These are phyloP conservation scores for Thaumatotibia leucotreta DNA, from an alignment of 1,140 invertebrate genomes.

Conservation along the genomic window DNA sequence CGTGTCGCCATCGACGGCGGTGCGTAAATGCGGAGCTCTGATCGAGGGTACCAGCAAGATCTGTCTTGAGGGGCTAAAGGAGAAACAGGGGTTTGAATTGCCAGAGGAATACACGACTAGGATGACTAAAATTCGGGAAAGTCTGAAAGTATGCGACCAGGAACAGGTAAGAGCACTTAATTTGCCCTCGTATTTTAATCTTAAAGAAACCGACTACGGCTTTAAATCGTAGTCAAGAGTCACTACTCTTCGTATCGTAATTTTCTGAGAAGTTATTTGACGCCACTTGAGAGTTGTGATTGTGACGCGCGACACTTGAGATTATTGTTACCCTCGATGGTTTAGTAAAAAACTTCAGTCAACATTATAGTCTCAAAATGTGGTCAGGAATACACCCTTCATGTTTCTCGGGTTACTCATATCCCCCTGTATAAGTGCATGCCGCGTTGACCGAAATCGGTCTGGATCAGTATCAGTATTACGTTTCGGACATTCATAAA, in stretches of 20 bases:
- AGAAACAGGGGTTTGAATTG: slow-evolving; percentile 45
- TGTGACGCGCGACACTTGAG: neutral
- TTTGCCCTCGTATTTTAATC: slow-evolving; percentile 13
- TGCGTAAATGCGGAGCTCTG: slow-evolving; percentile 49
- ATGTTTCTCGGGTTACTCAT: too few relatives aligned
- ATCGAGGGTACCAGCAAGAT: slow-evolving; percentile 47
- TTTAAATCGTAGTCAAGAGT: too few relatives aligned
- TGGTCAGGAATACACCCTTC: too few relatives aligned
- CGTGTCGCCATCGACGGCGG: slow-evolving; percentile 53
- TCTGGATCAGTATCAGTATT: too few relatives aligned
- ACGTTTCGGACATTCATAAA: too few relatives aligned
- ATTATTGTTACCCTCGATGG: neutral
- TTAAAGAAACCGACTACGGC: neutral
- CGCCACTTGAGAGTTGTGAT: neutral
- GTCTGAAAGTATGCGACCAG: slow-evolving; percentile 38
- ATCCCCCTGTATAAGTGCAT: too few relatives aligned
- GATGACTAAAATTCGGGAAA: slow-evolving; percentile 44
- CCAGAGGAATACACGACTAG: slow-evolving; percentile 40
- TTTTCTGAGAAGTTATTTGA: neutral
- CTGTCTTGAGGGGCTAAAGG: slow-evolving; percentile 53
- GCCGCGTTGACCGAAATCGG: too few relatives aligned
- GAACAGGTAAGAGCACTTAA: slow-evolving; percentile 38
- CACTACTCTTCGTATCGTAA: too few relatives aligned
- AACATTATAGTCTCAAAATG: too few relatives aligned
- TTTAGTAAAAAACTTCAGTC: neutral